phyloP scores from a whole-genome alignment of 2,888 invertebrate genomes.

The Agrotis clavis region DNA sequence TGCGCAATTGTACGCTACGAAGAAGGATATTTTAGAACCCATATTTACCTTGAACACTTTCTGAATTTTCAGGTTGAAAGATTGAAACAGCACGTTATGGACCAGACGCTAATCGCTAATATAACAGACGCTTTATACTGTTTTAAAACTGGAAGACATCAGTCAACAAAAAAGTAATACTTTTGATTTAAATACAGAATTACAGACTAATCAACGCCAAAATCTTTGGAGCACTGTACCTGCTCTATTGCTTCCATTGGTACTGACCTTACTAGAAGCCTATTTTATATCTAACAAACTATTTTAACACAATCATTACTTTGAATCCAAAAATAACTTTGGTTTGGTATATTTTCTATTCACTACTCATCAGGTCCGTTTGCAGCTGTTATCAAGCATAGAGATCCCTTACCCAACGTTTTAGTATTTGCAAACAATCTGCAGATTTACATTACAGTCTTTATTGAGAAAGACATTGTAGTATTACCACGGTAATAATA shows the following conservation, averaged over 20 bases:
- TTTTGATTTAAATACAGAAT: not conserved
- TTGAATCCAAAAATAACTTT: too few relatives aligned
- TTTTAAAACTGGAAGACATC: constrained; percentile 73
- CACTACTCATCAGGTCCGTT: not conserved
- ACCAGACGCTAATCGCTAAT: constrained; percentile 78
- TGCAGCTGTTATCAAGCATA: not conserved
- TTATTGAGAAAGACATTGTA: not conserved
- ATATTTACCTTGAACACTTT: not conserved
- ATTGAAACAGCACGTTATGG: constrained; percentile 78
- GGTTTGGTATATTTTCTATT: not conserved
- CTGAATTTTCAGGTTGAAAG: constrained; percentile 78
- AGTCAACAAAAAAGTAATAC: constrained; percentile 51
- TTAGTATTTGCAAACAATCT: not conserved
- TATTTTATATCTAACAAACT: not conserved
- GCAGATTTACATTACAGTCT: not conserved
- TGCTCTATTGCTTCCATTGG: not conserved
- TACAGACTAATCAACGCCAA: not conserved
- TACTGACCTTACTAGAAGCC: not conserved
- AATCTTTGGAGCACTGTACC: constrained; percentile 1
- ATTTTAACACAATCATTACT: too few relatives aligned
- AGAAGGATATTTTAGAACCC: not conserved
- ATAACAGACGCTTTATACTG: constrained; percentile 81
- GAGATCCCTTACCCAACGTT: not conserved
- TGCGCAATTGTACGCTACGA: too few relatives aligned
- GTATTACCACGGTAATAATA: too few relatives aligned